Evolutionary conservation across 2,113 vertebrate species (phyloP).

Genomic region (Semicossyphus pulcher): DNA sequence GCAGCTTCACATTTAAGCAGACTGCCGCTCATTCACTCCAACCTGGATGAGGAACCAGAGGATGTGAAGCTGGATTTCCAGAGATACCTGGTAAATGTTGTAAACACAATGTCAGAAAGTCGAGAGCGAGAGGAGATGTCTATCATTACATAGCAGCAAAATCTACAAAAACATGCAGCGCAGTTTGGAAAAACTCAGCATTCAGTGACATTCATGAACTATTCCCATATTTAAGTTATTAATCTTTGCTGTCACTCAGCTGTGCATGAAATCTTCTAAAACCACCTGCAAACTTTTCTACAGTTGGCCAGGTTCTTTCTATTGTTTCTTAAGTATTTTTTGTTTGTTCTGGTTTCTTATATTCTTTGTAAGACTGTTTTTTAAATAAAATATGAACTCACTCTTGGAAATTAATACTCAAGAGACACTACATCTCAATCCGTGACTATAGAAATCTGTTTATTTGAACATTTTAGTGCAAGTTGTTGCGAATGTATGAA

Average conservation of each 20-base stretch:
- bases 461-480: conserved; percentile 29
- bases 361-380: not conserved
- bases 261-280: not conserved
- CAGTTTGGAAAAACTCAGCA: not conserved
- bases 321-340: not conserved
- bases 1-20: conserved; percentile 88
- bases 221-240: not conserved
- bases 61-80: conserved; percentile 89
- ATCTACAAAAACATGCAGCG: not conserved
- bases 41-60: conserved; percentile 94
- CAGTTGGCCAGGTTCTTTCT: not conserved
- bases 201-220: not conserved
- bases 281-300: not conserved
- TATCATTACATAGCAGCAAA: conserved; percentile 86
- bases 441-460: conserved; percentile 27
- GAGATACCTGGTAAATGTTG: conserved; percentile 88
- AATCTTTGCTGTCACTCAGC: not conserved
- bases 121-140: conserved; percentile 95
- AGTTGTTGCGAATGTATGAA: conserved; percentile 32
- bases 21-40: conserved; percentile 90
- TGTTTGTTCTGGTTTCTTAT: not conserved
- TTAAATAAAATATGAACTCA: conserved; percentile 27
- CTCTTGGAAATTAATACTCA: conserved; percentile 4
- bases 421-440: conserved; percentile 1
- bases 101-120: conserved; percentile 90